Percentiles rank a stretch among this genome's conserved stretches.
Conservation (phyloP, 2,113 vertebrate genomes). For the Poicephalus meyeri region DNA sequence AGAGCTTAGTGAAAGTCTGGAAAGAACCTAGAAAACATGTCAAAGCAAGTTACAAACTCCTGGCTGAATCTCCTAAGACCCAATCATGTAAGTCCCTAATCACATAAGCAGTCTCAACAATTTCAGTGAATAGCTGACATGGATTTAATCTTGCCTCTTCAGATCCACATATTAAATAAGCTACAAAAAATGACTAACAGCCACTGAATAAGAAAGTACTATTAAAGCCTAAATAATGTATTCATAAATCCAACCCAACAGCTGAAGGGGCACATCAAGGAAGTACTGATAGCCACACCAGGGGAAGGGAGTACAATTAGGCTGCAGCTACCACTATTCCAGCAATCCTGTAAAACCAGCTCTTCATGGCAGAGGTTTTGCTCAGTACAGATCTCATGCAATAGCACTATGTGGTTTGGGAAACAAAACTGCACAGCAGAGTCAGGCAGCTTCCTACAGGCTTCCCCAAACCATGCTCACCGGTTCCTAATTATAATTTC, state of each 20-base stretch:
- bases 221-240: not conserved
- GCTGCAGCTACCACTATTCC: not conserved
- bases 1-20: not conserved
- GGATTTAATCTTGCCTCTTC: not conserved
- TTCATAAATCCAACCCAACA: not conserved
- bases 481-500: not conserved
- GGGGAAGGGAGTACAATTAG: not conserved
- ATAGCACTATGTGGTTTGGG: not conserved
- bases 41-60: slow-evolving; percentile 19
- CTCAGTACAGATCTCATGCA: not conserved
- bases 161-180: not conserved
- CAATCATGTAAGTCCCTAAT: not conserved
- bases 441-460: not conserved
- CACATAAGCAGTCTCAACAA: not conserved
- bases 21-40: slow-evolving; percentile 21
- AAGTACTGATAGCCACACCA: not conserved
- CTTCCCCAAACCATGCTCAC: not conserved
- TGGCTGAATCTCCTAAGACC: not conserved
- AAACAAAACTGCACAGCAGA: not conserved
- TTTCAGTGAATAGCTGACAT: not conserved
- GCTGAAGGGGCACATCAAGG: not conserved
- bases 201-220: not conserved
- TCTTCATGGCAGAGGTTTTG: not conserved
- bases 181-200: not conserved
- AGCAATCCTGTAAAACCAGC: not conserved